Evolutionary conservation across 2,888 invertebrate species (phyloP).

Genomic region (Ormyrus nitidulus): DNA sequence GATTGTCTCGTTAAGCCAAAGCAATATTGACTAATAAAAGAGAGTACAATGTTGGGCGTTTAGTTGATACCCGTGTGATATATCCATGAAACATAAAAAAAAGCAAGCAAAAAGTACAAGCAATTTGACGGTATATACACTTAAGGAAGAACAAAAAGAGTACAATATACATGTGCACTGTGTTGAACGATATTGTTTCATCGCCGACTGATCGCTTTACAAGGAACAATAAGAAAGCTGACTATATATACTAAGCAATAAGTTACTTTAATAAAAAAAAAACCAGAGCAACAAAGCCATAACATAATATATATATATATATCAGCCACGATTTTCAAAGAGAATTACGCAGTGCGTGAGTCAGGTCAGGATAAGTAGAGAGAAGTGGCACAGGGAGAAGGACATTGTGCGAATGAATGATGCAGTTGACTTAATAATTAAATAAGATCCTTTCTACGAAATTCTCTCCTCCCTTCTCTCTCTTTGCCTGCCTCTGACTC

Average conservation of each 20-base stretch:
- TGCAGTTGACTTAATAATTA: not conserved
- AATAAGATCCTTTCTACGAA: not conserved
- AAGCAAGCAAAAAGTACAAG: constrained; percentile 36
- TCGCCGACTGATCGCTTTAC: constrained; percentile 44
- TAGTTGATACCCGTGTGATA: not conserved
- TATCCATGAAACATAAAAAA: constrained; percentile 14
- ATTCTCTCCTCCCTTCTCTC: constrained; percentile 12
- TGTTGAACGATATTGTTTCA: not conserved
- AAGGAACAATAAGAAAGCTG: constrained; percentile 24
- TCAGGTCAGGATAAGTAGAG: not conserved
- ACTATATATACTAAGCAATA: not conserved
- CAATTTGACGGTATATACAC: constrained; percentile 47
- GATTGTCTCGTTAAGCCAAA: not conserved
- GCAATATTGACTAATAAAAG: not conserved
- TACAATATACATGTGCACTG: constrained; percentile 4
- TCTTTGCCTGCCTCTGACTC: not conserved
- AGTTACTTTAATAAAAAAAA: not conserved
- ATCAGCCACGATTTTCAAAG: not conserved
- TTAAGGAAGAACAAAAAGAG: not conserved
- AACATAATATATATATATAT: not conserved
- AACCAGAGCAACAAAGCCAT: too few relatives aligned
- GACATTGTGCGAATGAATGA: too few relatives aligned
- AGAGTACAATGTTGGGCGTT: not conserved
- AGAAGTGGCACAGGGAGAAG: not conserved
- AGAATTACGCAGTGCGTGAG: not conserved